Conservation (phyloP, 2,113 vertebrate species). For the Platysteira castanea region DNA sequence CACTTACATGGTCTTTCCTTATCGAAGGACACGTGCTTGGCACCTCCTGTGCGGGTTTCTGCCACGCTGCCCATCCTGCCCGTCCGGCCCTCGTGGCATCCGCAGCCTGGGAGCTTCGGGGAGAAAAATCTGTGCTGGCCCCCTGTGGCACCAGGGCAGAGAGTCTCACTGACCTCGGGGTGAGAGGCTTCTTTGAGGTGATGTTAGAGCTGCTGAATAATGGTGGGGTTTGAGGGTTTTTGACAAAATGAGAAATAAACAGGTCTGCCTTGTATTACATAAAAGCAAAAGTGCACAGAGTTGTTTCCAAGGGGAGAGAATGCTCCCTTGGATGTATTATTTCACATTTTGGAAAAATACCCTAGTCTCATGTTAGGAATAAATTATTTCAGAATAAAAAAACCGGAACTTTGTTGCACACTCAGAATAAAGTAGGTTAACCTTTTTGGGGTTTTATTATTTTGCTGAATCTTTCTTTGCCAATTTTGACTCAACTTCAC, state of each 20-base stretch:
- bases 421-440: not conserved
- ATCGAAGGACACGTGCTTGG: not conserved
- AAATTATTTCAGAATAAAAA: not conserved
- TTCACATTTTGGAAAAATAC: not conserved
- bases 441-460: not conserved
- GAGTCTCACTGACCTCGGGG: not conserved
- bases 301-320: not conserved
- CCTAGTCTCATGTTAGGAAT: not conserved
- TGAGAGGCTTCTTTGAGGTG: not conserved
- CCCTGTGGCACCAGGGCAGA: not conserved
- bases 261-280: not conserved
- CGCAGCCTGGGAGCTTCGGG: not conserved
- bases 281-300: not conserved
- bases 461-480: not conserved
- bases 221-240: not conserved
- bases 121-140: not conserved
- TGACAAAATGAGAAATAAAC: not conserved
- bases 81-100: accelerated
- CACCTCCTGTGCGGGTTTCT: accelerated
- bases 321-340: not conserved
- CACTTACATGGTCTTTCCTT: not conserved
- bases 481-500: not conserved
- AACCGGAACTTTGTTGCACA: not conserved
- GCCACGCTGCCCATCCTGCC: accelerated
- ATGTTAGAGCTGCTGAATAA: slow-evolving; percentile 40